These are phyloP conservation scores for Psylliodes chrysocephalus DNA, from an alignment of 2,888 invertebrate genomes.

Conservation along the genomic window DNA sequence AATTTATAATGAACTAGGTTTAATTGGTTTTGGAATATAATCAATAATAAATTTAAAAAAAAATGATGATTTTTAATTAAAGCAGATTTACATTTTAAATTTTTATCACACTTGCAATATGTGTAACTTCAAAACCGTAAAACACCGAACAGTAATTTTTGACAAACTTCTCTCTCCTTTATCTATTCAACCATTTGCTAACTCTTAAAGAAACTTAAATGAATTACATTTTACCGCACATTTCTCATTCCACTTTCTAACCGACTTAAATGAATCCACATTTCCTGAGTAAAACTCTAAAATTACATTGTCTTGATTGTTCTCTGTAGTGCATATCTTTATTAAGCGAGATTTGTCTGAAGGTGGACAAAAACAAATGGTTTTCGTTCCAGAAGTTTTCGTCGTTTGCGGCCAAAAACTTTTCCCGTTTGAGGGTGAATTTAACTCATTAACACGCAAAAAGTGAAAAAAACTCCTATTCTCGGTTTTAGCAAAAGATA, in stretches of 20 bases:
- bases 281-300: neutral
- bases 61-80: no score
- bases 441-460: conserved; percentile 4
- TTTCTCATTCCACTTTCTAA: neutral
- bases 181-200: no score
- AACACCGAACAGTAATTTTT: no score
- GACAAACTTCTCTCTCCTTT: no score
- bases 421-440: neutral
- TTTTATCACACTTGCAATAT: no score
- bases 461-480: conserved; percentile 7
- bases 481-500: conserved; percentile 4
- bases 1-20: neutral
- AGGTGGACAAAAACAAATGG: neutral
- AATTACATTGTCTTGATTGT: conserved; percentile 3
- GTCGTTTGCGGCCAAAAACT: neutral
- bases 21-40: conserved; percentile 2
- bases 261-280: neutral
- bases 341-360: neutral
- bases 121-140: no score
- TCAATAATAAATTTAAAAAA: neutral
- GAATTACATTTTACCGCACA: neutral
- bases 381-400: conserved; percentile 3
- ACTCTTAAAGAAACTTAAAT: neutral
- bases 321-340: neutral
- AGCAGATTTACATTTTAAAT: no score